These are phyloP conservation scores for Tonatia bakeri DNA, from an alignment of 2,113 vertebrate species.

Conservation along the genomic window DNA sequence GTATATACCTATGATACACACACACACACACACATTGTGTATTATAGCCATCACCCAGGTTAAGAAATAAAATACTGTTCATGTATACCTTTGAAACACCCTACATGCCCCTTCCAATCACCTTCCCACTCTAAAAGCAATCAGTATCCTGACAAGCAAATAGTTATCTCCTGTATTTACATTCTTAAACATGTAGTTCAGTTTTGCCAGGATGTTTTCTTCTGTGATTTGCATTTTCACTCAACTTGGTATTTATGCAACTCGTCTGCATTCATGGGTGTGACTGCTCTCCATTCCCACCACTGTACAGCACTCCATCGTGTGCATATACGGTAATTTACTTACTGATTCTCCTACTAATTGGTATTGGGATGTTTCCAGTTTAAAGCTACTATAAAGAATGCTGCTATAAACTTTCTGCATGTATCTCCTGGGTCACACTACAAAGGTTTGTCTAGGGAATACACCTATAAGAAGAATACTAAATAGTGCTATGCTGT, in stretches of 20 bases:
- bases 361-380: neutral
- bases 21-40: neutral
- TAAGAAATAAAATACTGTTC: neutral
- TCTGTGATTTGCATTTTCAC: neutral
- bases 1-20: neutral
- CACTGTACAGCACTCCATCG: neutral
- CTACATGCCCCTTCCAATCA: neutral
- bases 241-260: neutral
- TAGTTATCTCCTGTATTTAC: neutral
- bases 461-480: neutral
- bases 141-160: neutral
- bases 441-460: neutral
- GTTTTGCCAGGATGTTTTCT: neutral
- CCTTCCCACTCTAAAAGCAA: neutral
- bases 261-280: neutral
- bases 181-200: neutral
- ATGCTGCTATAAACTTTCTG: neutral
- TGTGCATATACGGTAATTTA: neutral
- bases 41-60: neutral
- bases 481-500: neutral
- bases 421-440: neutral
- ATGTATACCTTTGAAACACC: neutral
- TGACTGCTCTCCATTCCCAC: neutral
- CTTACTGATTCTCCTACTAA: slow-evolving; percentile 1
- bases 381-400: slow-evolving; percentile 3